Base-by-base conservation (phyloP, 2,888 invertebrate genomes). In the Liposcelis brunnea region DNA sequence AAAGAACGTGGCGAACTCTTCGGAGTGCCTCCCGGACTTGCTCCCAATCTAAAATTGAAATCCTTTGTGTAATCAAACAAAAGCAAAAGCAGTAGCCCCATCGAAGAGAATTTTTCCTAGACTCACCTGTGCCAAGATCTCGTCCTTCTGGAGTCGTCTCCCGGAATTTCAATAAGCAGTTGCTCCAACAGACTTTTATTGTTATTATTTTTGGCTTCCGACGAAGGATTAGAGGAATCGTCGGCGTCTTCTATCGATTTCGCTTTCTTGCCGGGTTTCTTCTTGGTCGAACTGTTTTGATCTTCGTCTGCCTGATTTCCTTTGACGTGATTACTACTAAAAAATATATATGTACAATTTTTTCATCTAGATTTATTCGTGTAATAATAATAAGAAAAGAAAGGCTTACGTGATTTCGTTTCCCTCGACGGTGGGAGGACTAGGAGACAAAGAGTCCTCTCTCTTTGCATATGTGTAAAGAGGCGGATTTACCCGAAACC, bases 131-230 rank as follows among this genome's bases (percentile, higher is more conserved):
- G 43, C 36, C 53, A 53, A 38, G 56, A 55, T 42, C 61, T 52
- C 5, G 61, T 61, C 45, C 59, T 62, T 47, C 62, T 53, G 1
- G 61, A 61, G 50, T 56, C 58, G 21, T 68, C 63, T 49, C 71
- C 67, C 3, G 87, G 87, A 54, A 87, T 87, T 60, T 87, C 87
- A 54, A 87, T 87, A 2, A 85, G 69, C 54, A 87, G 70, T 58
- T 86, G 85, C 56, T 84, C 81, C 35, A 83, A 64, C 42, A 80
- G 59, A 45, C 77, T 77, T 48, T 65, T 64, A 7, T 56, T 50
- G 44, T 52, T 59, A 35, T 57, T 59, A 16, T 55, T 54, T 16
- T 19, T 40, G 15, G 19, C 18, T 21, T 19, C 21, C 40, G 40
- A 40, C 18, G 19, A n/a, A 10, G 7, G 19, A 7, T 14, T 59